phyloP scores from a whole-genome alignment of 1,140 invertebrate genomes.

The Drosophila repletoides region DNA sequence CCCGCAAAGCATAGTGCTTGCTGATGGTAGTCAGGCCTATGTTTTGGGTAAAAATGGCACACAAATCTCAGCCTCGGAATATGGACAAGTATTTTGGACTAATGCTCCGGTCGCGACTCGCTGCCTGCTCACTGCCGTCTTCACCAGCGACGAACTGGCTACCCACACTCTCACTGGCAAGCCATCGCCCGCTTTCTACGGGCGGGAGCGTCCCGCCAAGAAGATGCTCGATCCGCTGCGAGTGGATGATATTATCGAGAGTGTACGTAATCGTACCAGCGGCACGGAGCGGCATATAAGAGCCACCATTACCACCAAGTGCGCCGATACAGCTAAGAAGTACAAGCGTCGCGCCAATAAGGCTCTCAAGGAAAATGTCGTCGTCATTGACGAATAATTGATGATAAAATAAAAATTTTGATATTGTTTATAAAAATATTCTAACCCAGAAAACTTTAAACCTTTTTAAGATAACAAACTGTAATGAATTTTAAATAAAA shows the following conservation, averaged over 20 bases:
- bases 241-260: constrained; percentile 78
- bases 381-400: neutral
- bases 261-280: constrained; percentile 62
- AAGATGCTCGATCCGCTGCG: constrained; percentile 71
- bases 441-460: no score
- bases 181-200: constrained; percentile 79
- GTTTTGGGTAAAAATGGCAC: constrained; percentile 79
- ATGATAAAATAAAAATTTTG: neutral
- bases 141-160: constrained; percentile 74
- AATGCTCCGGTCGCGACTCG: constrained; percentile 74
- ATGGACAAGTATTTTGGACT: constrained; percentile 68
- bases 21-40: constrained; percentile 37
- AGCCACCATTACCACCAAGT: constrained; percentile 84
- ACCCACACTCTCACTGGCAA: constrained; percentile 82
- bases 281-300: constrained; percentile 69
- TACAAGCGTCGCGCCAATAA: constrained; percentile 62
- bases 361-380: constrained; percentile 4
- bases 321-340: constrained; percentile 85
- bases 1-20: constrained; percentile 27
- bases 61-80: constrained; percentile 53
- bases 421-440: no score
- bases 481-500: no score
- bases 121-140: constrained; percentile 67
- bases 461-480: no score
- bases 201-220: constrained; percentile 61